Conservation (phyloP, 2,797 vertebrate genomes). For the Neostethus bicornis region DNA sequence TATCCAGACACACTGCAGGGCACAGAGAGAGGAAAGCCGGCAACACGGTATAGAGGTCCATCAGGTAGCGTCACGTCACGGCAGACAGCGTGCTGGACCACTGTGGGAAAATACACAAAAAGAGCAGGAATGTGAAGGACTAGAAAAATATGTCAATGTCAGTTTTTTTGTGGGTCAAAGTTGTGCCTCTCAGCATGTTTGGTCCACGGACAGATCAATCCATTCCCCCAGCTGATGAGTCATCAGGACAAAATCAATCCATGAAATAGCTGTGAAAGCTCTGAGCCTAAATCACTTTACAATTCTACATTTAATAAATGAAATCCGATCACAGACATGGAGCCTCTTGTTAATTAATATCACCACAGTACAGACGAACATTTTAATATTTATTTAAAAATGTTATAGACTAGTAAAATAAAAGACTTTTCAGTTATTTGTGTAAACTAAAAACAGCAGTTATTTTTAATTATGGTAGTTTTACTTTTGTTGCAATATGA, state of each 20-base stretch:
- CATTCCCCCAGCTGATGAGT: conserved; percentile 47
- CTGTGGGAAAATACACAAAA: conserved; percentile 42
- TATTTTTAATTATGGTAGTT: no score
- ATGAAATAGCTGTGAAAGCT: conserved; percentile 33
- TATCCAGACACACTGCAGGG: conserved; percentile 82
- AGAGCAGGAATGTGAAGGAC: neutral
- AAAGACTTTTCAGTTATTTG: no score
- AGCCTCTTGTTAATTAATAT: neutral
- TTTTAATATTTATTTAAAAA: no score
- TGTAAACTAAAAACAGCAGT: no score
- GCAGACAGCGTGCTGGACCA: conserved; percentile 68
- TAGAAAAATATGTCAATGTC: neutral
- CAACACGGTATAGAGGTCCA: conserved; percentile 86
- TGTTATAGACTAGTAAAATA: no score
- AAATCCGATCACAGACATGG: conserved; percentile 4
- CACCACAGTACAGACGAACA: no score
- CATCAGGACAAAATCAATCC: conserved; percentile 51
- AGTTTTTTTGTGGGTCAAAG: conserved; percentile 22
- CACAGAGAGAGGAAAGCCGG: conserved; percentile 82
- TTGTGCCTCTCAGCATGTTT: conserved; percentile 29
- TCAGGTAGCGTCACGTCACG: conserved; percentile 84
- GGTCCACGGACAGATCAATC: conserved; percentile 28
- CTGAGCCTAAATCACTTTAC: conserved; percentile 2
- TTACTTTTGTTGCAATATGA: no score
- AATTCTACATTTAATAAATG: neutral